Evolutionary conservation across 2,888 invertebrate species (phyloP), one percentile per base, ranked within the genome.

Genomic region (Syritta pipiens): DNA sequence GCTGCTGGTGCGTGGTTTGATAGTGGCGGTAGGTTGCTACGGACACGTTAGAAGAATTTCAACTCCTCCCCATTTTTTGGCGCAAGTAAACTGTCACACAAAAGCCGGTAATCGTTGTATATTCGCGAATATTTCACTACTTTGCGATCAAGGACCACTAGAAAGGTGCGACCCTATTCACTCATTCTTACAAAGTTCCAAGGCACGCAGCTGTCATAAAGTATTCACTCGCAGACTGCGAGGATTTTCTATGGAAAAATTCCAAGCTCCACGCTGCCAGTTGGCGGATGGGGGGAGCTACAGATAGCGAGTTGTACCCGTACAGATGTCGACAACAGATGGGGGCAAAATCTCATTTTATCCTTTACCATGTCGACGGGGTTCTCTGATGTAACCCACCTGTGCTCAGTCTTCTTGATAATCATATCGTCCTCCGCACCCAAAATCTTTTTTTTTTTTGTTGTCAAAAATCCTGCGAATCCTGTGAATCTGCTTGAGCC

Each of bases 291-390:
- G 7, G n/a, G 20, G 4, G 5, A 53, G 35, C 32, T 26, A 55
- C 14, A 17, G 12, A 17, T n/a, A 10, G 9, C n/a, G 19, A 63
- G 22, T 53, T 51, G 10, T 46, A 46, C 46, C 44, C 46, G 26
- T n/a, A 30, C 57, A 57, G 48, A 28, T 48, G 48, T 20, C 24
- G 17, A 37, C 48, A 48, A 12, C 49, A 32, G 17, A 68, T 46
- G 35, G 28, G 28, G 46, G 37, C 6, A 37, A 67, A 49, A 49
- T 49, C 30, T 24, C 49, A 49, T 68, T 59, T 30, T 17, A 68
- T 30, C 30, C 28, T 14, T 30, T 3, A 10, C 30, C 37, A 17
- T 3, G 14, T 19, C 19, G 17, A n/a, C n/a, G 32, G 26, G 12
- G 17, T n/a, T n/a, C n/a, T 19, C 24, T 35, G 12, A 46, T 20